Evolutionary conservation across 1,140 invertebrate genomes (phyloP).

Genomic region (Lepidotrigona ventralis): DNA sequence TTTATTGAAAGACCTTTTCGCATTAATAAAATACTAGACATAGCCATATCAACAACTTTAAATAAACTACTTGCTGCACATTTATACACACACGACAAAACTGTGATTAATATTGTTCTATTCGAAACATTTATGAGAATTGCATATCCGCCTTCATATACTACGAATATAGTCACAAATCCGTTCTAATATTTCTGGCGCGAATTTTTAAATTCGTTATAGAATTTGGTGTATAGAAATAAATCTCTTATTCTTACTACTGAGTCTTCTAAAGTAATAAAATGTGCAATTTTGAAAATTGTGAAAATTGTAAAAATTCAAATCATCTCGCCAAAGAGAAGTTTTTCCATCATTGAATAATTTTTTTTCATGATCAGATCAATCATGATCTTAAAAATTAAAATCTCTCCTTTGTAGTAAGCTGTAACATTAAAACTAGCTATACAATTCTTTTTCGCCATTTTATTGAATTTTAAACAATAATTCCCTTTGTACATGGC

Average conservation of each 20-base stretch:
- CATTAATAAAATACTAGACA: conserved; percentile 40
- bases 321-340: no score
- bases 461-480: not conserved
- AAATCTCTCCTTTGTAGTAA: no score
- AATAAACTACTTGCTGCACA: conserved; percentile 46
- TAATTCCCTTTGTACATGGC: conserved; percentile 4
- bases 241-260: not conserved
- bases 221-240: not conserved
- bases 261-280: not conserved
- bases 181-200: not conserved
- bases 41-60: conserved; percentile 54
- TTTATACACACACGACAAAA: conserved; percentile 27
- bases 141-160: not conserved
- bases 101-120: conserved; percentile 32
- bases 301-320: not conserved
- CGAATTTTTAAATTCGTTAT: not conserved
- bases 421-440: no score
- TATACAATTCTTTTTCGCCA: no score
- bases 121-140: conserved; percentile 5
- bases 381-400: no score
- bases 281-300: not conserved
- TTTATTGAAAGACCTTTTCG: conserved; percentile 44
- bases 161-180: not conserved
- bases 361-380: no score
- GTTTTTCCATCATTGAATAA: no score